A percentile compares a stretch with the other conserved stretches of the same genome.
Conservation (phyloP, 2,888 invertebrate species). For the Nomada fabriciana region DNA sequence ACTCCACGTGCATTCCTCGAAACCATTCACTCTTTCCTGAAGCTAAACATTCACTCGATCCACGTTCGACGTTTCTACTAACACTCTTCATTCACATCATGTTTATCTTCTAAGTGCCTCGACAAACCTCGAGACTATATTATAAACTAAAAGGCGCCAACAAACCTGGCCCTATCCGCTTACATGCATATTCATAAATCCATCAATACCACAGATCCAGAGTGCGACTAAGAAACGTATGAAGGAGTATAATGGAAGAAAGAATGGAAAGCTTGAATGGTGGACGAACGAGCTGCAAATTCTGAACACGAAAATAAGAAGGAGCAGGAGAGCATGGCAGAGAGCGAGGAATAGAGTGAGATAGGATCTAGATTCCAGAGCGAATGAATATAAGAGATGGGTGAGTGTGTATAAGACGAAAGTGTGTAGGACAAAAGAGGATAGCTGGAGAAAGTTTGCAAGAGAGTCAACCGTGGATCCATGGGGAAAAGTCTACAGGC, state of each 20-base stretch:
- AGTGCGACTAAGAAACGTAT: not conserved
- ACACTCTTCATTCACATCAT: no score
- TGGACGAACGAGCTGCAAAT: conserved; percentile 8
- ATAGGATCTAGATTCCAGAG: not conserved
- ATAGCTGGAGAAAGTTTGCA: not conserved
- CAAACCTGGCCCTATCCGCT: no score
- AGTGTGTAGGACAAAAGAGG: not conserved
- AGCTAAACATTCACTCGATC: no score
- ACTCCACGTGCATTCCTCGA: no score
- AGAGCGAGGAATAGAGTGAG: not conserved
- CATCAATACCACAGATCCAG: no score
- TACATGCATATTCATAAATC: no score
- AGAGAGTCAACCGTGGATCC: not conserved
- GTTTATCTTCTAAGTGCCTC: no score
- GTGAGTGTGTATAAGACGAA: not conserved
- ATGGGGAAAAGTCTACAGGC: not conserved
- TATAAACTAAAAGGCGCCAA: no score
- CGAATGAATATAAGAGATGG: not conserved
- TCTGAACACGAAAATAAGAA: conserved; percentile 1
- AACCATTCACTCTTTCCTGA: no score
- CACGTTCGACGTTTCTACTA: no score
- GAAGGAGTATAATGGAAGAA: not conserved
- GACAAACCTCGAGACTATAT: no score
- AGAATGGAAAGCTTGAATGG: not conserved
- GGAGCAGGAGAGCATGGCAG: not conserved